Percentiles rank a stretch among this genome's conserved stretches.
Evolutionary conservation across 2,113 vertebrate genomes (phyloP).

Genomic region (Trochalopteron elliotii): DNA sequence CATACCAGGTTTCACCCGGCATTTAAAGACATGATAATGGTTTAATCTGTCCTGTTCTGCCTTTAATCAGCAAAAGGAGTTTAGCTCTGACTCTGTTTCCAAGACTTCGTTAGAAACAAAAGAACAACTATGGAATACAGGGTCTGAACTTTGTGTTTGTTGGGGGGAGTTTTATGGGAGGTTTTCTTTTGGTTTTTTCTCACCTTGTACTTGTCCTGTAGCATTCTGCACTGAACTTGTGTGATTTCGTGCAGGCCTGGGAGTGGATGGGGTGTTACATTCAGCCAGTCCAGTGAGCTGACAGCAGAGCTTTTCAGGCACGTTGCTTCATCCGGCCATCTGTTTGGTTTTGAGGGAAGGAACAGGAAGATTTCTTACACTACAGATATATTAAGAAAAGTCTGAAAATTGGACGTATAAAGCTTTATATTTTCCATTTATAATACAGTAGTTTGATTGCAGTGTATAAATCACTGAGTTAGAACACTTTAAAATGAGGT

Average conservation of each 20-base stretch:
- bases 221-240: slow-evolving; percentile 20
- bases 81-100: slow-evolving; percentile 34
- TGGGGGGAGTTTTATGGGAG: background rate
- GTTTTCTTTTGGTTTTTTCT: background rate
- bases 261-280: slow-evolving; percentile 34
- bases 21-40: slow-evolving; percentile 69
- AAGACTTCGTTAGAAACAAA: background rate
- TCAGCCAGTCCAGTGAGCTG: slow-evolving; percentile 43
- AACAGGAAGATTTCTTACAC: slow-evolving; percentile 9
- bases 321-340: slow-evolving; percentile 45
- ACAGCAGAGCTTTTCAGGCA: slow-evolving; percentile 45
- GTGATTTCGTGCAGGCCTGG: slow-evolving; percentile 22
- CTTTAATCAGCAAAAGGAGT: slow-evolving; percentile 56
- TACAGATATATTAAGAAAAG: slow-evolving; percentile 12
- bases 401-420: background rate
- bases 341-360: slow-evolving; percentile 56
- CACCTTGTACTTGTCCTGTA: slow-evolving; percentile 12
- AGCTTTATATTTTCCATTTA: slow-evolving; percentile 38
- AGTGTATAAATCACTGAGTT: slow-evolving; percentile 36
- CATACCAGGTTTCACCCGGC: slow-evolving; percentile 44
- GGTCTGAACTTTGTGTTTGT: rapidly evolving
- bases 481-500: slow-evolving; percentile 40
- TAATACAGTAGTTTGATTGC: slow-evolving; percentile 51
- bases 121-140: background rate
- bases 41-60: slow-evolving; percentile 70